A percentile compares a stretch with the other conserved stretches of the same genome.
phyloP scores from a whole-genome alignment of 2,888 invertebrate species.

The Hecatera dysodea region DNA sequence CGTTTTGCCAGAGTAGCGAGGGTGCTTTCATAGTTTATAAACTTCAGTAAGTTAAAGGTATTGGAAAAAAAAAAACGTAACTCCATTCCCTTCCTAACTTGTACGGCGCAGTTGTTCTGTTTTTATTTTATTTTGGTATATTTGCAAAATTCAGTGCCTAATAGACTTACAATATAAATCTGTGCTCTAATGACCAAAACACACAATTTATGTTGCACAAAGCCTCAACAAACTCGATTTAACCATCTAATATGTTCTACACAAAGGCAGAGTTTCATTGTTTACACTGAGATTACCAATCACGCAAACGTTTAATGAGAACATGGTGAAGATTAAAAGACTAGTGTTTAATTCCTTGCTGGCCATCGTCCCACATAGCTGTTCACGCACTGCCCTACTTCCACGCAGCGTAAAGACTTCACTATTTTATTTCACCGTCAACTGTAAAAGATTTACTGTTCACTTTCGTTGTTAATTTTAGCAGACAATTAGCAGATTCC shows the following conservation, averaged over 20 bases:
- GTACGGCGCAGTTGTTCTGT: too few relatives aligned
- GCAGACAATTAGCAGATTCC: slow-evolving; percentile 12
- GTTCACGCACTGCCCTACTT: slow-evolving; percentile 61
- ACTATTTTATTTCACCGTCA: slow-evolving; percentile 40
- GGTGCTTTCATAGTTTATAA: too few relatives aligned
- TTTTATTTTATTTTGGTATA: too few relatives aligned
- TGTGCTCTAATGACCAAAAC: slow-evolving; percentile 16
- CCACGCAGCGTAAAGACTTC: slow-evolving; percentile 43
- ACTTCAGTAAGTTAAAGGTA: too few relatives aligned
- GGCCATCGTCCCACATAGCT: slow-evolving; percentile 59
- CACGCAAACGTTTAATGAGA: slow-evolving; percentile 58
- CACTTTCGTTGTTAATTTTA: slow-evolving; percentile 17
- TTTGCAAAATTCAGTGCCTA: background rate
- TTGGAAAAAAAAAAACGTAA: too few relatives aligned
- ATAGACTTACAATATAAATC: background rate
- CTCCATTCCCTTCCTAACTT: too few relatives aligned
- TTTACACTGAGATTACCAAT: slow-evolving; percentile 56
- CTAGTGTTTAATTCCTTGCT: slow-evolving; percentile 58
- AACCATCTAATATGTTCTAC: slow-evolving; percentile 28
- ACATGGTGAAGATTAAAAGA: slow-evolving; percentile 60
- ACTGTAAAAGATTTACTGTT: slow-evolving; percentile 20
- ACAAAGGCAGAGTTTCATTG: slow-evolving; percentile 52
- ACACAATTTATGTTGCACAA: slow-evolving; percentile 13
- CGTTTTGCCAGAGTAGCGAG: too few relatives aligned
- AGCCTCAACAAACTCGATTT: slow-evolving; percentile 31